A percentile compares a stretch with the other conserved stretches of the same genome.
Conservation (phyloP, 1,140 invertebrate species). For the Drosophila orosa region DNA sequence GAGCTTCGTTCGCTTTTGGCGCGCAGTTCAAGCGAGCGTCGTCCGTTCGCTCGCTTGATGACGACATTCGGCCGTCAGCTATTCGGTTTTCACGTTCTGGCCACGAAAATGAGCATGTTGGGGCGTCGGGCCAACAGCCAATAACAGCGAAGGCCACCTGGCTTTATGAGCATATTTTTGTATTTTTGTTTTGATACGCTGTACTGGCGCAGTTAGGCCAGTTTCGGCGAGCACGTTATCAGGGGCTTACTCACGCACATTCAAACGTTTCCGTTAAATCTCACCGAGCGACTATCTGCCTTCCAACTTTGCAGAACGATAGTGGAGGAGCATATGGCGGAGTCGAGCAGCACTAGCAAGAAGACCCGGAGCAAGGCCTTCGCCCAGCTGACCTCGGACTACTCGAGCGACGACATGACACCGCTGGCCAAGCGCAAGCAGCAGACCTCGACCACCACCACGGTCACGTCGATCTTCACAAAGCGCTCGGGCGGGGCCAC, state of each 20-base stretch:
- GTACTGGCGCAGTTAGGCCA: conserved; percentile 24
- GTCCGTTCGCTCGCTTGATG: conserved; percentile 49
- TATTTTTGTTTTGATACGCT: conserved; percentile 69
- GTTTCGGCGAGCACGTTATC: conserved; percentile 13
- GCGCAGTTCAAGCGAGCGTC: conserved; percentile 21
- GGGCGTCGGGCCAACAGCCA: conserved; percentile 19
- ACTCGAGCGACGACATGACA: conserved; percentile 59
- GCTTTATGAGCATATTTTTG: conserved; percentile 55
- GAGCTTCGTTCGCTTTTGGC: conserved; percentile 45
- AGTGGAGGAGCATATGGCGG: conserved; percentile 69
- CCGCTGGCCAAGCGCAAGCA: conserved; percentile 48
- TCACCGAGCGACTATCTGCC: conserved; percentile 22
- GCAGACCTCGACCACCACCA: conserved; percentile 24
- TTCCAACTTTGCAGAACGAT: conserved; percentile 67
- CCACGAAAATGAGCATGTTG: conserved; percentile 33
- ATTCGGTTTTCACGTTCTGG: conserved; percentile 50
- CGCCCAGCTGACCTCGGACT: conserved; percentile 56
- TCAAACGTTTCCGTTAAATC: conserved; percentile 30
- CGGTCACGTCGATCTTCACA: conserved; percentile 52
- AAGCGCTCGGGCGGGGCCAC: conserved; percentile 54
- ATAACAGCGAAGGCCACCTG: conserved; percentile 51
- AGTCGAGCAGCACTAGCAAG: conserved; percentile 44
- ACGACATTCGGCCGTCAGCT: conserved; percentile 60
- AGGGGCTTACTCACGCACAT: conserved; percentile 10
- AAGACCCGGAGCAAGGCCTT: conserved; percentile 53